A percentile compares a stretch with the other conserved stretches of the same genome.
These are phyloP conservation scores for Cheirogaleus major DNA, from an alignment of 2,797 vertebrate species.

Conservation along the genomic window DNA sequence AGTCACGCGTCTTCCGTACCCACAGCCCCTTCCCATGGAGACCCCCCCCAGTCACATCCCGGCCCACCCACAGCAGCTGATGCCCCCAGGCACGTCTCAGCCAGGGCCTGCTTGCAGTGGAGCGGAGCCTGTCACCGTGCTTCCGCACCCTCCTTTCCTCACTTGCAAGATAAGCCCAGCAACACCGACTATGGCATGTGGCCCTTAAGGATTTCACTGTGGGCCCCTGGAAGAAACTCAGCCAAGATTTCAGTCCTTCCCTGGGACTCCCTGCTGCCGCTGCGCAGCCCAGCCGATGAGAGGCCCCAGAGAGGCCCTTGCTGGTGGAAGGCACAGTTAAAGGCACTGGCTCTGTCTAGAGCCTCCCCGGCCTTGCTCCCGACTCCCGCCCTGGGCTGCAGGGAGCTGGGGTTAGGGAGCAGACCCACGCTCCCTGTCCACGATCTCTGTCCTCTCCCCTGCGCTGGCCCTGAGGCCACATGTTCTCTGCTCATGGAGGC, in stretches of 20 bases:
- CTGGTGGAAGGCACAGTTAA: not conserved
- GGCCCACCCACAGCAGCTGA: not conserved
- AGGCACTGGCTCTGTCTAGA: not conserved
- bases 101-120: not conserved
- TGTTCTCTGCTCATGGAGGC: not conserved
- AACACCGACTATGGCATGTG: not conserved
- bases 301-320: too few species aligned
- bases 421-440: too few species aligned
- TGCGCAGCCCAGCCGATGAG: not conserved
- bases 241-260: not conserved
- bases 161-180: not conserved
- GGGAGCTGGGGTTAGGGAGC: too few species aligned
- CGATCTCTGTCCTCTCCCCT: not conserved
- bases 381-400: not conserved
- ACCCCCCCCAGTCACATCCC: too few species aligned
- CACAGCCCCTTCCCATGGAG: rapidly evolving
- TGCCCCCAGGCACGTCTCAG: not conserved
- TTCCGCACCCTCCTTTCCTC: not conserved
- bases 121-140: too few species aligned
- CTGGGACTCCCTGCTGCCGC: not conserved
- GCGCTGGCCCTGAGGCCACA: rapidly evolving
- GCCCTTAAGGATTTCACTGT: not conserved
- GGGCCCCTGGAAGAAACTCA: not conserved
- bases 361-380: not conserved
- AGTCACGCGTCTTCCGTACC: not conserved